Evolutionary conservation across 2,113 vertebrate genomes (phyloP), one percentile per base, ranked within the genome.

Genomic region (Girardinichthys multiradiatus): DNA sequence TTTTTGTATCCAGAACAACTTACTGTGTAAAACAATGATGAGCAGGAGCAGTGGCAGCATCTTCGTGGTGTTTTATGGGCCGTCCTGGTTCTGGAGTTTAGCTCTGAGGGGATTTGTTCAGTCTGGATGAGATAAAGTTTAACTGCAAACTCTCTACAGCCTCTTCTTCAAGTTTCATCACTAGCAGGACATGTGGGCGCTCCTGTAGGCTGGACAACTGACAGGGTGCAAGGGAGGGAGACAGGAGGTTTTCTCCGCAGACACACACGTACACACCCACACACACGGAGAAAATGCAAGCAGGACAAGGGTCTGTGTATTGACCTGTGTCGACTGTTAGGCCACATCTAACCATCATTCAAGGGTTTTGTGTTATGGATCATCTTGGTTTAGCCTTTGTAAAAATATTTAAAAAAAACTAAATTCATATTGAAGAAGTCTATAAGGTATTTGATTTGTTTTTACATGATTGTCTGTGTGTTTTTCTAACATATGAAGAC

Each of bases 1-100:
- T 54, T 51, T 51, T 9, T 17, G n/a, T 24, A 24, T 7, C 48
- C 48, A 79, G 27, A 17, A 30, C 42, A 58, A 82, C 90, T 92
- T 76, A 92, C 92, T 68, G 60, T 87, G 86, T 33, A 92, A 21
- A 12, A 86, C 57, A 28, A 80, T 59, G 79, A 90, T 27, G 80
- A 93, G 86, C 17, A 93, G 81, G 39, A 54, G 77, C 71, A 86
- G 73, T 57, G 37, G 10, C 74, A 83, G 30, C 72, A 84, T 80
- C 84, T 37, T 85, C 79, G 72, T 19, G 37, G 26, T 24, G 31
- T 54, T 57, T 65, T 75, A 74, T 82, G 30, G 39, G 59, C 19
- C 1, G 35, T 62, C 24, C 2, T 17, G 48, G 33, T 31, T 28
- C 26, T 5, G 74, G 64, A 4, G 72, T 2, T 82, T 35, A 27